Conservation (phyloP, 2,113 vertebrate genomes). For the Bubo bubo region DNA sequence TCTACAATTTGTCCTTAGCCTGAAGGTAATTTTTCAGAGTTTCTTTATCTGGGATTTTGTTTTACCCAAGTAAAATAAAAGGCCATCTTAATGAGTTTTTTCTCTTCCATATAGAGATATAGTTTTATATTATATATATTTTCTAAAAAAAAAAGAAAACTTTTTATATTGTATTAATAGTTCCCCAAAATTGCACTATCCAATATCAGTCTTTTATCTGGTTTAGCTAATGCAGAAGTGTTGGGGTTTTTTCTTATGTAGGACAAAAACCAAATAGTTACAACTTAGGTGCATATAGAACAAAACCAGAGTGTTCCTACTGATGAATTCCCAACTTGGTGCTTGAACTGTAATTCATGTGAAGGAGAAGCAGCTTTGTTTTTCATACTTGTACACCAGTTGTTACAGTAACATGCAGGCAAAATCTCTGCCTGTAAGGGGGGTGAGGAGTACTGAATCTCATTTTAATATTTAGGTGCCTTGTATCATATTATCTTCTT, state of each 20-base stretch:
- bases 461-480: background rate
- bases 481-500: background rate
- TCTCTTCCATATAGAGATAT: background rate
- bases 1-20: background rate
- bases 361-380: background rate
- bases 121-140: background rate
- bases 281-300: background rate
- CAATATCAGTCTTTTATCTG: background rate
- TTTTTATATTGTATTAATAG: background rate
- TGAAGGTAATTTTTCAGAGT: background rate
- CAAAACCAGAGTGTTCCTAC: background rate
- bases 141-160: background rate
- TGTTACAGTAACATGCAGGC: background rate
- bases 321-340: background rate
- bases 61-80: background rate
- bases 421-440: background rate
- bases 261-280: background rate
- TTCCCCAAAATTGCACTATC: background rate
- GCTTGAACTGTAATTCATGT: background rate
- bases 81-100: background rate
- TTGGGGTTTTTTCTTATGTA: background rate
- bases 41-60: background rate
- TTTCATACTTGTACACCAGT: accelerated
- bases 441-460: background rate
- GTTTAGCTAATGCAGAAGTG: background rate